Evolutionary conservation across 2,888 invertebrate genomes (phyloP).

Genomic region (Blera fallax): DNA sequence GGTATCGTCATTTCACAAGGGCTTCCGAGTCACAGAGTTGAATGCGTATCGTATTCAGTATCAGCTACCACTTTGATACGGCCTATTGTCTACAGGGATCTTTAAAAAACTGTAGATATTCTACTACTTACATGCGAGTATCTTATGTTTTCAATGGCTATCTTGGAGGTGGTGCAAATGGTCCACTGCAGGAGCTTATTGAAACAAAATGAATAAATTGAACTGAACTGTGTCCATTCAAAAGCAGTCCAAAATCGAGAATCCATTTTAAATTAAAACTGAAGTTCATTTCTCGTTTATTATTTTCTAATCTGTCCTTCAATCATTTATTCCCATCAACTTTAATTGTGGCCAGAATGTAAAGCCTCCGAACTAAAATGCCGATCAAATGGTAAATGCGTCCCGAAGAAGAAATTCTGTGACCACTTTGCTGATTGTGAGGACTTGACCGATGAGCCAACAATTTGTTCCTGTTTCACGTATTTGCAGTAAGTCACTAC

Average conservation of each 20-base stretch:
- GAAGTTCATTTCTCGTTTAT: not conserved
- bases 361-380: conserved; percentile 84
- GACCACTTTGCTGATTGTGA: conserved; percentile 87
- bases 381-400: conserved; percentile 87
- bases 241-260: not conserved
- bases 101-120: too few species aligned
- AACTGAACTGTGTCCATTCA: not conserved
- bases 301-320: not conserved
- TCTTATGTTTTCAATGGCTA: too few species aligned
- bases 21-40: too few species aligned
- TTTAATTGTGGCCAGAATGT: conserved; percentile 83
- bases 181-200: too few species aligned
- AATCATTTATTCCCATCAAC: not conserved
- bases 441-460: conserved; percentile 88
- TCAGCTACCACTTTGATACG: too few species aligned
- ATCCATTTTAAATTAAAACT: not conserved
- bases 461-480: conserved; percentile 85
- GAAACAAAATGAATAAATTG: too few species aligned
- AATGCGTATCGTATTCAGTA: too few species aligned
- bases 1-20: too few species aligned
- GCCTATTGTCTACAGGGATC: too few species aligned
- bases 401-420: conserved; percentile 87
- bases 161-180: too few species aligned
- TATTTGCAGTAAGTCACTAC: conserved; percentile 84
- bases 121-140: too few species aligned